Base-by-base conservation (phyloP, 2,888 invertebrate species). In the Xestia xanthographa region DNA sequence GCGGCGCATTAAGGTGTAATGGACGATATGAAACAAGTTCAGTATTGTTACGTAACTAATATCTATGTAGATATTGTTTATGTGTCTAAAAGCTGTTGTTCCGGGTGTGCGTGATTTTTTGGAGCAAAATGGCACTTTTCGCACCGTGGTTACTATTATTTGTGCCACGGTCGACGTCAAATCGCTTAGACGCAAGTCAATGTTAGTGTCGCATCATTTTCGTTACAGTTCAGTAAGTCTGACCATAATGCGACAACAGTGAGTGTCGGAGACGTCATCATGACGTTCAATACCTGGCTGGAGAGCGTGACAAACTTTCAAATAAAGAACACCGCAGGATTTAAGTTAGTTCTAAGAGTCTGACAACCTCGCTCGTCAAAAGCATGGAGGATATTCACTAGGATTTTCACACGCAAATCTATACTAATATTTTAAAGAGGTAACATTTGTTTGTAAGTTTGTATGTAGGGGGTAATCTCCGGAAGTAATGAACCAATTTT, bases 1-100 rank as follows among this genome's bases (percentile, higher is more conserved):
- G 63, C 20, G 29, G 41, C 68, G 56, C 83, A 79, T 87, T 85
- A 79, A 65, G n/a, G 20, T 63, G 74, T 77, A 79, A 79, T 48
- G 73, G 74, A 56, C 63, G 76, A 77, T 72, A 72, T 71, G 79
- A 71, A 80, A 69, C 75, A 56, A 84, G 67, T 71, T 70, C 45
- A 73, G 66, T 45, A 66, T 56, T 80, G 74, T 84, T 84, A 72
- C 60, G 68, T 63, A 80, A 84, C 29, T 2, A 22, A 41, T 58
- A 79, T 26, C 20, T 60, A 5, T 34, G 20, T 29, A 48, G 53
- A 68, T 80, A 68, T 43, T 68, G 58, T 73, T 80, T 71, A 50
- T 68, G n/a, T 56, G 12, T 45, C 14, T 72, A 12, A 22, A 63
- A 60, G 11, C 20, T 45, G 26, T 34, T 50, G 26, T 80, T 83